phyloP scores from a whole-genome alignment of 2,113 vertebrate species.

The Aegithalos caudatus region DNA sequence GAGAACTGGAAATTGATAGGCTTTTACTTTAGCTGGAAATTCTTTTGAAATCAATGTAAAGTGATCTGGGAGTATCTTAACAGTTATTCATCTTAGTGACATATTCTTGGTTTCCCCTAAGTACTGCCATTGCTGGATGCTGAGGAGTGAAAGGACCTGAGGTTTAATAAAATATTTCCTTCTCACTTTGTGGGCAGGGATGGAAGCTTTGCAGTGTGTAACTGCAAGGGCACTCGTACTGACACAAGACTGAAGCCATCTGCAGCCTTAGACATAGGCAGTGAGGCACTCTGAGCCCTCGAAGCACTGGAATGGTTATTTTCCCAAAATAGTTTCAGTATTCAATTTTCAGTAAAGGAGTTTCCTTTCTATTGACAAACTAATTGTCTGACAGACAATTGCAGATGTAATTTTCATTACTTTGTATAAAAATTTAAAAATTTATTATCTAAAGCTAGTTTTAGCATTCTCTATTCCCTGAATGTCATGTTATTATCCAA shows the following conservation, averaged over 20 bases:
- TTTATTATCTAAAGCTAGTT: background rate
- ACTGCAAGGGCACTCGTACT: background rate
- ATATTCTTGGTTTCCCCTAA: background rate
- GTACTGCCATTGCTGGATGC: background rate
- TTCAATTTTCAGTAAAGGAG: background rate
- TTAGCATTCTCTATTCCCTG: background rate
- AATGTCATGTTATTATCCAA: background rate
- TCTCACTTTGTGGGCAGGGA: background rate
- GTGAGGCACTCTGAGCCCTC: background rate
- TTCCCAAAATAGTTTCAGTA: background rate
- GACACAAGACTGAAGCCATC: fast-evolving
- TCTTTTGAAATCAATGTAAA: conserved; percentile 23
- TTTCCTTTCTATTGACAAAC: background rate
- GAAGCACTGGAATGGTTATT: background rate
- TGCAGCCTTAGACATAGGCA: background rate
- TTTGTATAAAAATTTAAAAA: background rate
- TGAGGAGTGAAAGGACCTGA: background rate
- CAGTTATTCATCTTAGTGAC: background rate
- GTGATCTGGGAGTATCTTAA: background rate
- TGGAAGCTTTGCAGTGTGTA: background rate
- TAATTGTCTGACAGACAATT: background rate
- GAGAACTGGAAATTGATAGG: background rate
- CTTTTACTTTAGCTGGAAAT: background rate
- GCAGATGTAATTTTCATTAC: background rate
- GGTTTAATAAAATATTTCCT: background rate